These are phyloP conservation scores for Serripes groenlandicus DNA, from an alignment of 2,888 invertebrate genomes.

Conservation along the genomic window DNA sequence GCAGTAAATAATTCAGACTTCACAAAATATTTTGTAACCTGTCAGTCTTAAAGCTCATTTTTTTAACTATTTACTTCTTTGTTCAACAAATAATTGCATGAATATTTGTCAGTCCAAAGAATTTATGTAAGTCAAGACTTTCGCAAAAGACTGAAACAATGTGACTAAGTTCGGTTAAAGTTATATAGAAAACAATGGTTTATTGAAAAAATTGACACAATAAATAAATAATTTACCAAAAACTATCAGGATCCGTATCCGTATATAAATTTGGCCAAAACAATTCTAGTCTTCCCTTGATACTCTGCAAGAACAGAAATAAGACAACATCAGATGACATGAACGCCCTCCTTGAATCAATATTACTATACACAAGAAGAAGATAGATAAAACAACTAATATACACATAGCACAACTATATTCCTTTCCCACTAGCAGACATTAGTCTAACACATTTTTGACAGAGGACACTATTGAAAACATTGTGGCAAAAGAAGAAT, in stretches of 20 bases:
- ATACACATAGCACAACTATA: too few species aligned
- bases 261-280: slow-evolving; percentile 61
- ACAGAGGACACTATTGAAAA: too few species aligned
- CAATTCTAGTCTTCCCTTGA: background rate
- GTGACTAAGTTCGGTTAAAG: background rate
- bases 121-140: background rate
- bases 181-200: background rate
- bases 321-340: background rate
- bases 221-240: slow-evolving; percentile 40
- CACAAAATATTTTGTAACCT: too few species aligned
- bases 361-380: too few species aligned
- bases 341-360: too few species aligned
- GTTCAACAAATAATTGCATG: background rate
- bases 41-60: too few species aligned
- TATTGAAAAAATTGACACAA: background rate
- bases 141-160: background rate
- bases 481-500: too few species aligned
- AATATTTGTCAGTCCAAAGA: background rate
- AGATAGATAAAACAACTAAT: too few species aligned
- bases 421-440: too few species aligned
- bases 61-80: too few species aligned
- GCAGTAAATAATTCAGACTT: too few species aligned
- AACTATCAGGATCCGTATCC: slow-evolving; percentile 44
- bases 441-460: too few species aligned
- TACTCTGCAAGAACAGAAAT: slow-evolving; percentile 9